Evolutionary conservation across 1,140 invertebrate species (phyloP), one percentile per base, ranked within the genome.

Genomic region (Euglossa dilemma): DNA sequence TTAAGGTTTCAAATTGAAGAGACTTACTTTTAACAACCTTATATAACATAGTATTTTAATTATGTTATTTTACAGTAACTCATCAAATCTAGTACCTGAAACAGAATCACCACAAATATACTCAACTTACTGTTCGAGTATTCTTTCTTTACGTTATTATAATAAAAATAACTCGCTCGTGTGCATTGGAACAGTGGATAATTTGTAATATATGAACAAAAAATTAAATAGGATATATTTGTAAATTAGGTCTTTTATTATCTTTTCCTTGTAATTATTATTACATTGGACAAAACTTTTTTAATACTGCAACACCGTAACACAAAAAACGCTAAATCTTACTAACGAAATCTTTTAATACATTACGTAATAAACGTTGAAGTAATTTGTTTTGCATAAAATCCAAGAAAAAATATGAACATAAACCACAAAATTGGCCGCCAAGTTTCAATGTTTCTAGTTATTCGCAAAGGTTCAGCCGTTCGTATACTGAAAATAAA

Each of bases 81-180:
- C 90, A 64, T 90, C 84, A 66, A 93, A 90, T 69, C 73, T 85
- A 70, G 76, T 89, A 54, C 72, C 84, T 59, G 87, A 90, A 57
- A 69, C 50, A 47, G 90, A 92, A 50, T 91, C 83, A 74, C 89
- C 92, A 74, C 93, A 93, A 90, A 85, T 89, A 75, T 94, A 90
- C 83, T 83, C 91, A 79, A 93, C 94, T 80, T 92, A 82, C 90
- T 93, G 93, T 87, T 93, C 93, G 90, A 94, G 93, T 77, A 93
- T 94, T 69, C 86, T 94, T 50, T 94, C 93, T 23, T 84, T 94
- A 76, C 90, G 91, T 83, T 94, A 94, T 83, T 93, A 94, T 47
- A 89, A 89, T 54, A 94, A 93, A 85, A 94, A 92, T 71, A 94
- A 88, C 90, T 94, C 93, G 56, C 91, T 93, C 14, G 90, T 94